Conservation (phyloP, 2,888 invertebrate species). For the Erebia palarica region DNA sequence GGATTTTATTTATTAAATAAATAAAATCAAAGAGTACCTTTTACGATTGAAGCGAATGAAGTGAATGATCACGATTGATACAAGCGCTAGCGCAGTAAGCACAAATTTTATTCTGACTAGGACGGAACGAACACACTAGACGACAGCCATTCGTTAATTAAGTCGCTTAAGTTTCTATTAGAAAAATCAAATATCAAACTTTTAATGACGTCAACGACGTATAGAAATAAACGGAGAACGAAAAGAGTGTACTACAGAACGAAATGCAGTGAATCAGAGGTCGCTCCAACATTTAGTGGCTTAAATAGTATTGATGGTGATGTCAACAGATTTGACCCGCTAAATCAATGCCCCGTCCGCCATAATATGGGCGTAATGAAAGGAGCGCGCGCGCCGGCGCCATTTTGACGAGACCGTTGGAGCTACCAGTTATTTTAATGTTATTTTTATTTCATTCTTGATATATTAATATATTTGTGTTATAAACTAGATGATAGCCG, state of each 20-base stretch:
- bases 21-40: neutral
- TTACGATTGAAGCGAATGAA: neutral
- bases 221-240: constrained; percentile 51
- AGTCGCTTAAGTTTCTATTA: too few species aligned
- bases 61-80: neutral
- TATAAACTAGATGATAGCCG: too few species aligned
- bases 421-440: constrained; percentile 1
- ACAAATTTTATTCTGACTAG: neutral
- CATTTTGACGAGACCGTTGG: constrained; percentile 33
- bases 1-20: too few species aligned
- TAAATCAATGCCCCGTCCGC: constrained; percentile 73
- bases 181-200: neutral
- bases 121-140: too few species aligned
- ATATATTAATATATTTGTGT: too few species aligned
- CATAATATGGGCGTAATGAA: constrained; percentile 49
- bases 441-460: neutral
- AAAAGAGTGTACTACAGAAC: constrained; percentile 51
- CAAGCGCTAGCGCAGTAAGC: neutral
- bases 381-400: constrained; percentile 40
- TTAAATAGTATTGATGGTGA: constrained; percentile 71
- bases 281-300: constrained; percentile 50
- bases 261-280: constrained; percentile 42
- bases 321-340: constrained; percentile 75
- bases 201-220: constrained; percentile 47
- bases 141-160: too few species aligned